These are phyloP conservation scores for Ctenicera cuprea DNA, from an alignment of 2,888 invertebrate genomes.

Conservation along the genomic window DNA sequence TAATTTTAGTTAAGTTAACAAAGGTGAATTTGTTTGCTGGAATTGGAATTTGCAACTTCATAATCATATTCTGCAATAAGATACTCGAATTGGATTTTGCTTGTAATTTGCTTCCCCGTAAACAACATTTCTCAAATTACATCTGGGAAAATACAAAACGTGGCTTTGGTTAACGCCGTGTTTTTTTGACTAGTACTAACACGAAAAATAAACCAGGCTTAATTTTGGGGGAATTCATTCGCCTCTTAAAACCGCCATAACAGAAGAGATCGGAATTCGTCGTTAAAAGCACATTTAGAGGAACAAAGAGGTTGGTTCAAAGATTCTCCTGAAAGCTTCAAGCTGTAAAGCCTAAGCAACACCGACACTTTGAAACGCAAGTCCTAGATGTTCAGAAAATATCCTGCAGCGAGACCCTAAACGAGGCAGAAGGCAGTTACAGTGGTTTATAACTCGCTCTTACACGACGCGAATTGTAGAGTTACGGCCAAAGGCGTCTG, in stretches of 20 bases:
- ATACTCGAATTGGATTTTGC: neutral
- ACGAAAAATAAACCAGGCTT: neutral
- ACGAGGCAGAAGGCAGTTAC: conserved; percentile 37
- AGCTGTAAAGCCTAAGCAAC: conserved; percentile 12
- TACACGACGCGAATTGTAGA: conserved; percentile 35
- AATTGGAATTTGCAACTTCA: neutral
- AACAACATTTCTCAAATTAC: neutral
- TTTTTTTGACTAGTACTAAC: no score
- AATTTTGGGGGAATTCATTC: neutral
- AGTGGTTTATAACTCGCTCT: conserved; percentile 37
- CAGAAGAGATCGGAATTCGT: neutral
- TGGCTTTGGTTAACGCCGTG: no score
- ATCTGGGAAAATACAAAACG: no score
- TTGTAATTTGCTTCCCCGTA: neutral
- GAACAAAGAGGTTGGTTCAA: neutral
- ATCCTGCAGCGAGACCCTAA: conserved; percentile 31
- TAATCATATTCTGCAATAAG: neutral
- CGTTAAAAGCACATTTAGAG: neutral
- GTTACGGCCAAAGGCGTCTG: conserved; percentile 33
- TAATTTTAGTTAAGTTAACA: conserved; percentile 4
- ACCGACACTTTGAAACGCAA: conserved; percentile 19
- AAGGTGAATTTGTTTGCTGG: conserved; percentile 1
- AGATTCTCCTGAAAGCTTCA: conserved; percentile 6
- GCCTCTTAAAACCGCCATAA: neutral
- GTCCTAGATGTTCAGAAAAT: conserved; percentile 22